phyloP scores from a whole-genome alignment of 2,797 vertebrate species.

The Merluccius polli region DNA sequence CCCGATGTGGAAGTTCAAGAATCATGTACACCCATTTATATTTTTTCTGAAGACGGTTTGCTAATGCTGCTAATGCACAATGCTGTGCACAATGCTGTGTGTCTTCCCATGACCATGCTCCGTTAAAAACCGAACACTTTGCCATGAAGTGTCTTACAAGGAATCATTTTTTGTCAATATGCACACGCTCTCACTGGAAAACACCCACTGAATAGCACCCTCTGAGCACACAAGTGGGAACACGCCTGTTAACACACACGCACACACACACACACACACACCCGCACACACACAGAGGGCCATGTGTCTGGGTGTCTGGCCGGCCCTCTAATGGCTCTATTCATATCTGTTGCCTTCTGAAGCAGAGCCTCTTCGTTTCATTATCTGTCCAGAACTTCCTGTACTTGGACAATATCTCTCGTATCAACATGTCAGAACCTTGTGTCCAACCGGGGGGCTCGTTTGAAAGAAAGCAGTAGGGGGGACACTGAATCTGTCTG shows the following conservation, averaged over 20 bases:
- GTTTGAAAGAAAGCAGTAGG: not conserved
- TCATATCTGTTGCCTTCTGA: slow-evolving; percentile 49
- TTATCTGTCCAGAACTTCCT: slow-evolving; percentile 43
- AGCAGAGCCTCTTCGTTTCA: slow-evolving; percentile 53
- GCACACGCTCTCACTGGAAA: not conserved
- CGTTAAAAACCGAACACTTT: not conserved
- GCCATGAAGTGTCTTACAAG: too few relatives aligned
- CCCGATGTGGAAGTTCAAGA: too few relatives aligned
- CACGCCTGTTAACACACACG: too few relatives aligned
- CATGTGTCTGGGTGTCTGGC: slow-evolving; percentile 39
- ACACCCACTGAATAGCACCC: not conserved
- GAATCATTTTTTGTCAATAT: not conserved
- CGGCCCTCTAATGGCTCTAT: slow-evolving; percentile 42
- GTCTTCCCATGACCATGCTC: not conserved
- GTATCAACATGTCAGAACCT: slow-evolving; percentile 31
- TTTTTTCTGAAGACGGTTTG: not conserved
- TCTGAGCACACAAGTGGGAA: not conserved
- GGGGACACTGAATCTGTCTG: not conserved
- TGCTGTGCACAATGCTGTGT: too few relatives aligned
- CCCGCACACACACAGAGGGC: slow-evolving; percentile 9
- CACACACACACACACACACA: slow-evolving; percentile 12
- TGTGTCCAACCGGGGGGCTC: slow-evolving; percentile 21
- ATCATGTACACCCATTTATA: too few relatives aligned
- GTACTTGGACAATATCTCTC: slow-evolving; percentile 33
- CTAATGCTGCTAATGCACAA: too few relatives aligned